A percentile compares a stretch with the other conserved stretches of the same genome.
These are phyloP conservation scores for Mastomys natalensis DNA, from an alignment of 2,113 vertebrate genomes.

Conservation along the genomic window DNA sequence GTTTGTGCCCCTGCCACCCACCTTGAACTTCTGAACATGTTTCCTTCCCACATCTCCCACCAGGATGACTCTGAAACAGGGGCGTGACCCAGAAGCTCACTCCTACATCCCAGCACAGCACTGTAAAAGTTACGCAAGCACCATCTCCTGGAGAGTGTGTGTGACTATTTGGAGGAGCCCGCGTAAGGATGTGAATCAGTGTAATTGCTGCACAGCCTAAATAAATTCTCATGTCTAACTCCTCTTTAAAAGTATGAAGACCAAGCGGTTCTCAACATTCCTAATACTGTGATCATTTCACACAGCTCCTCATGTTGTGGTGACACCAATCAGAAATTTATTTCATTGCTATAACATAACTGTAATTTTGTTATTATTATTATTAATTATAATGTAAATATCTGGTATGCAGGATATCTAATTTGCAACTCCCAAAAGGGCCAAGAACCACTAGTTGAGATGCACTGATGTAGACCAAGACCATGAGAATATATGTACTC, in stretches of 20 bases:
- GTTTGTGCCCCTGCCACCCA: neutral
- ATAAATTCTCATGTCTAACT: neutral
- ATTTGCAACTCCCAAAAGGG: neutral
- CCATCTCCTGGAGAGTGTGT: fast-evolving
- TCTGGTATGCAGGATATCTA: too few relatives aligned
- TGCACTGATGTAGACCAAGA: neutral
- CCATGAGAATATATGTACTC: neutral
- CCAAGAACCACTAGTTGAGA: neutral
- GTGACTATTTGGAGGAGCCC: neutral
- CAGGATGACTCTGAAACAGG: fast-evolving
- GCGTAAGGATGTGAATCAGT: neutral
- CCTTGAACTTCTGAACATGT: fast-evolving
- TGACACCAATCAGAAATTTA: neutral
- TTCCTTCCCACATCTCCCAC: fast-evolving
- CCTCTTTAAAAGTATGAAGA: neutral
- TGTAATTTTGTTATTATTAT: neutral
- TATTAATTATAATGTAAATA: neutral
- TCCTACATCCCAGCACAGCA: fast-evolving
- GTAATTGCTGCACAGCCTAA: neutral
- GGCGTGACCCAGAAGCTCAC: fast-evolving
- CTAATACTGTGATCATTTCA: neutral
- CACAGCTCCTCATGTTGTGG: neutral
- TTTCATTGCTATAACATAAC: neutral
- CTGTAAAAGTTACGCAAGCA: fast-evolving
- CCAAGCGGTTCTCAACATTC: neutral